Percentiles rank a stretch among this genome's conserved stretches.
Evolutionary conservation across 2,888 invertebrate genomes (phyloP).

Genomic region (Rhamphomyia laevipes): DNA sequence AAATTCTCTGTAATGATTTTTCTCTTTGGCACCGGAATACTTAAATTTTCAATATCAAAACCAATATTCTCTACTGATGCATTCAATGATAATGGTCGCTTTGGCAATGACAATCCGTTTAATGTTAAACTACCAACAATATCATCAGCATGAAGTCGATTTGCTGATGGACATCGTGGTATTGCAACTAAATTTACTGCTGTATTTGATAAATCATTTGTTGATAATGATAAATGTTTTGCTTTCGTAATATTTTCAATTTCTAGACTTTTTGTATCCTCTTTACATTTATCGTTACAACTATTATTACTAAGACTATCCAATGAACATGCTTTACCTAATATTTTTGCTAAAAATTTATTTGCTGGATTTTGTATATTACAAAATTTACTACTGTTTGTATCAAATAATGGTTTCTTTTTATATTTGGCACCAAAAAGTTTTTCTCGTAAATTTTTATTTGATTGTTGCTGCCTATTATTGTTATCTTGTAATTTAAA

Average conservation of each 20-base stretch:
- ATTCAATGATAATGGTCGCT: conserved; percentile 14
- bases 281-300: neutral
- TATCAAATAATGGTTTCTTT: conserved; percentile 8
- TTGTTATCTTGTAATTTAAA: conserved; percentile 37
- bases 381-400: neutral
- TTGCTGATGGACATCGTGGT: conserved; percentile 13
- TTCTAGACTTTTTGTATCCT: neutral
- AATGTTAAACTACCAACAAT: neutral
- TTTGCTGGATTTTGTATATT: conserved; percentile 27
- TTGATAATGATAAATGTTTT: conserved; percentile 36
- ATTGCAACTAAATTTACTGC: conserved; percentile 8
- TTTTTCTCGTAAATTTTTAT: conserved; percentile 38
- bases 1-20: conserved; percentile 4
- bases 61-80: conserved; percentile 10
- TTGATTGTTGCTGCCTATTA: no score
- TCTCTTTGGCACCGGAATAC: conserved; percentile 10
- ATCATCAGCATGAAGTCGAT: conserved; percentile 4
- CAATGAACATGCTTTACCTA: conserved; percentile 40
- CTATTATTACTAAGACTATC: conserved; percentile 36
- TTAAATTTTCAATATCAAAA: neutral
- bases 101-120: conserved; percentile 5
- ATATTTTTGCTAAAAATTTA: conserved; percentile 40
- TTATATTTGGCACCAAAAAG: conserved; percentile 33
- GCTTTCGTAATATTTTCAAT: conserved; percentile 23
- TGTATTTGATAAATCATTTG: conserved; percentile 36